Evolutionary conservation across 2,113 vertebrate species (phyloP).

Genomic region (Ceyx melanurus): DNA sequence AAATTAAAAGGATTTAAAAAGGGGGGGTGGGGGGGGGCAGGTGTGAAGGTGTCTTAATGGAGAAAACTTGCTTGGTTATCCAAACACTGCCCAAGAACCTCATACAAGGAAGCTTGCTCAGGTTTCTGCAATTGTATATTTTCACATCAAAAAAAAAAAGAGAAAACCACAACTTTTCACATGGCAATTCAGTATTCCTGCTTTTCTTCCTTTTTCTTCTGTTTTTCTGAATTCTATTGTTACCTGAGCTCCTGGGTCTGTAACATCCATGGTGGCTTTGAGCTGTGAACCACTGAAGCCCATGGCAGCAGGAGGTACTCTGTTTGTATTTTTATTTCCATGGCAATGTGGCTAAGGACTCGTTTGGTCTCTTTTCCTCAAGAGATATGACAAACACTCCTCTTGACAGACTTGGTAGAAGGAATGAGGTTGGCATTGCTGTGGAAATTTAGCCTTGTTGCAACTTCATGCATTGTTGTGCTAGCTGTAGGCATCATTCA

Average conservation of each 20-base stretch:
- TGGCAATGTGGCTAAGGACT: not conserved
- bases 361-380: not conserved
- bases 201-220: not conserved
- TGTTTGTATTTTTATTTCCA: constrained; percentile 32
- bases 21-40: too few relatives aligned
- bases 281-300: not conserved
- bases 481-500: not conserved
- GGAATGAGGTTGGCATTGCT: not conserved
- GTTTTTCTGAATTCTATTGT: not conserved
- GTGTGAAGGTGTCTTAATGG: not conserved
- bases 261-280: not conserved
- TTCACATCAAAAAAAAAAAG: not conserved
- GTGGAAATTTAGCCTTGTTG: not conserved
- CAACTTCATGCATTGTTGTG: not conserved
- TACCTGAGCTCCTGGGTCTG: not conserved
- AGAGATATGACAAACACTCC: not conserved
- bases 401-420: not conserved
- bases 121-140: constrained; percentile 4
- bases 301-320: not conserved
- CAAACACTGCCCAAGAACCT: not conserved
- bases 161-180: not conserved
- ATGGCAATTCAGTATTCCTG: not conserved
- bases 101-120: not conserved
- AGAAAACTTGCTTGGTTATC: not conserved
- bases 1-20: not conserved